Base-by-base conservation (phyloP, 2,888 invertebrate species). In the Stenolophus ochropezus region DNA sequence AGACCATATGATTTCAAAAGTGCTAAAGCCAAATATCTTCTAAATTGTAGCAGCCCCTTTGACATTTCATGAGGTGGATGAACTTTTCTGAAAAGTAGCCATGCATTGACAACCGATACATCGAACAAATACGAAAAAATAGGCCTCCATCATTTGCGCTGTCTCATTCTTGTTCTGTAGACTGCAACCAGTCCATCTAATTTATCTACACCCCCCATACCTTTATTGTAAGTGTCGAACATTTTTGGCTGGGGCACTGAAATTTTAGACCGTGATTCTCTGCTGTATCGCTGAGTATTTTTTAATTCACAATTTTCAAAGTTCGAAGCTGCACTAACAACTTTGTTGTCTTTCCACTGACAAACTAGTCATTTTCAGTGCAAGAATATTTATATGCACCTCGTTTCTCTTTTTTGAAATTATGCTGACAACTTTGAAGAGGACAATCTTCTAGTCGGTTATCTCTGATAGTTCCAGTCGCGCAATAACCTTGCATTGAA, bases 401-500 rank as follows among this genome's bases (percentile, higher is more conserved):
- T 42, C 82, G 18, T 14, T 75, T 75, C 74, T 80, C 76, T 74
- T 82, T 82, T 58, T 83, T 82, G 80, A 65, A 61, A 14, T 18
- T 16, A 27, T 58, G 42, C 49, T 83, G 82, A 74, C 78, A 61
- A 47, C 65, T 78, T 18, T 25, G 74, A 58, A 84, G 81, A 14
- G 82, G 82, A 81, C 82, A 83, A 2, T 74, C 49, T 80, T 78
- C 82, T 58, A 56, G 25, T 61, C 82, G 71, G 56, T 84, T 83
- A 21, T 84, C 82, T 61, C 82, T 69, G 49, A 83, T 78, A 8
- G 82, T 83, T 25, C 83, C 82, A 21, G 79, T 83, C 5, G 83
- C 83, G 18, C 56, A 58, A 21, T 18, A 18, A 18, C 18, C 18
- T 21, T 18, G 11, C 11, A 69, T 61, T 5, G 83, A 20, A 18